Conservation (phyloP, 1,140 invertebrate species). For the Arctopsyche grandis region DNA sequence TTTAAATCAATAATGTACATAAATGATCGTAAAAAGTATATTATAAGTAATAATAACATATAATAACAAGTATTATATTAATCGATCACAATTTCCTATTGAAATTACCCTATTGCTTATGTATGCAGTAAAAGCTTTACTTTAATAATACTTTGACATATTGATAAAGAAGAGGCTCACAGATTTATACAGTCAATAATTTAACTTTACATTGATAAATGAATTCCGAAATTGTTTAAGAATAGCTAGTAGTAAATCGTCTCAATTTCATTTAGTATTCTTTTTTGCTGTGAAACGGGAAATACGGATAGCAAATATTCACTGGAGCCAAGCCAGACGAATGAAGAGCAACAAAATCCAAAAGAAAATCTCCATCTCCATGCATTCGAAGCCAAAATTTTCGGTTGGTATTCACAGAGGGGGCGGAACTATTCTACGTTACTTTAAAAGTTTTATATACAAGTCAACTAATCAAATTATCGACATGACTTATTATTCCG, state of each 20-base stretch:
- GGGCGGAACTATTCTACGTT: conserved; percentile 42
- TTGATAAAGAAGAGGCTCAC: no score
- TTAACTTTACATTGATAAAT: neutral
- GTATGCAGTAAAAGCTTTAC: no score
- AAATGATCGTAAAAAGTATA: no score
- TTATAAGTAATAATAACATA: no score
- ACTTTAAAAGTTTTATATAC: conserved; percentile 50
- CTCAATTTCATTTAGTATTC: conserved; percentile 4
- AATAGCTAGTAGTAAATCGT: conserved; percentile 10
- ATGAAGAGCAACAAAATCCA: neutral
- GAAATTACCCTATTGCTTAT: no score
- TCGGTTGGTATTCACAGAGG: conserved; percentile 23
- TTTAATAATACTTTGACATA: no score
- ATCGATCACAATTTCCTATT: no score
- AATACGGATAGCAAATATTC: conserved; percentile 18
- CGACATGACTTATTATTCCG: neutral
- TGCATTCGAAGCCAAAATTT: conserved; percentile 46
- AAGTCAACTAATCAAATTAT: conserved; percentile 49
- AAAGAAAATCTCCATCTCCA: conserved; percentile 13
- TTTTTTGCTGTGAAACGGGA: neutral
- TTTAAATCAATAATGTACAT: no score
- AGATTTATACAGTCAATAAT: no score
- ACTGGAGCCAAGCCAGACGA: conserved; percentile 21
- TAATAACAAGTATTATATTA: no score
- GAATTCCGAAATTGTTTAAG: neutral